Base-by-base conservation (phyloP, 2,888 invertebrate species). In the Aleiodes testaceus region DNA sequence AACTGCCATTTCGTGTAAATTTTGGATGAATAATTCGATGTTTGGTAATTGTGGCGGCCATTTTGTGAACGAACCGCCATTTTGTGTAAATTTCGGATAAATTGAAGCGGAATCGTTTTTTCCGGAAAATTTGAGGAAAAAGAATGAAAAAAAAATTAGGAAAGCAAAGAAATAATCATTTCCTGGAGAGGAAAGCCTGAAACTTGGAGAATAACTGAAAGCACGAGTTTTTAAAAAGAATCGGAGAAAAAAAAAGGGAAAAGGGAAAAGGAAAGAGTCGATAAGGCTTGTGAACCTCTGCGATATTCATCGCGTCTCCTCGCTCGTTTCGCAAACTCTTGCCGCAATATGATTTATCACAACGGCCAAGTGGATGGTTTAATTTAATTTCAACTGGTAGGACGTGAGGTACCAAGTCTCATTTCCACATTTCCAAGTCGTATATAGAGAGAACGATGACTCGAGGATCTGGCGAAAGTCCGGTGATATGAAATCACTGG, bases 311-410 rank as follows among this genome's bases (percentile, higher is more conserved):
- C 49, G 64, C 55, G 22, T 59, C n/a, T 47, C 44, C 44, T 12
- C 18, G 20, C 14, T 61, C 9, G 42, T 69, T 26, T 45, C 50
- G 47, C 52, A 52, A 71, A 71, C 61, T 71, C 42, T 55, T 26
- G 30, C 52, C 30, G 64, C 20, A 69, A 73, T 73, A 75, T 76
- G 75, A 77, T 77, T 77, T 75, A 78, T 77, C 74, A 69, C 72
- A 70, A 69, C 70, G 68, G 73, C 36, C 36, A 36, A 64, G 26
- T 26, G 66, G 52, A 30, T 61, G 74, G 74, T 77, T 78, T 75
- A 78, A 78, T 77, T 78, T 78, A 78, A 78, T 77, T 78, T 73
- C 65, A 70, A 69, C 45, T 53, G 52, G 42, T 42, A 16, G 7
- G 16, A 36, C 36, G 16, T 14, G 26, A 52, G 59, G 49, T 61